Evolutionary conservation across 2,113 vertebrate species (phyloP).

Genomic region (Ivindomyrus marchei): DNA sequence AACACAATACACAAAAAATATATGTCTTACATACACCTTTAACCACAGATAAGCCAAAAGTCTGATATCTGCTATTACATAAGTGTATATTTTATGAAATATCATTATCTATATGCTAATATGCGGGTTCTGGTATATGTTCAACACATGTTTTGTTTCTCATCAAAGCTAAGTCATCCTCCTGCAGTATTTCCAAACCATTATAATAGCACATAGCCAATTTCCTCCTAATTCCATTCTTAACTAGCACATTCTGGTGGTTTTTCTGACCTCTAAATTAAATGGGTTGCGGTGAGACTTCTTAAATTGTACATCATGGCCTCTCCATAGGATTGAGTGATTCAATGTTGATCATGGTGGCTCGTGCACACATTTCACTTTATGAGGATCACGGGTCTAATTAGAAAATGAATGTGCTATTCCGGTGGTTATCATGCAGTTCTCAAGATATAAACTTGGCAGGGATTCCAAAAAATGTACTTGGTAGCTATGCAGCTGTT

Average conservation of each 20-base stretch:
- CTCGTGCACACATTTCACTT: background rate
- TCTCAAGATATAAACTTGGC: background rate
- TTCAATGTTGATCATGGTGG: background rate
- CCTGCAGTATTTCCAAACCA: background rate
- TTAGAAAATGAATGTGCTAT: background rate
- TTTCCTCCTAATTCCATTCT: background rate
- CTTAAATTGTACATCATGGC: background rate
- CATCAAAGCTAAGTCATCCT: background rate
- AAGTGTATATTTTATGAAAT: background rate
- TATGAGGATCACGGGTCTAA: background rate
- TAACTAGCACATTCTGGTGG: conserved; percentile 6
- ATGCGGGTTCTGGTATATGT: background rate
- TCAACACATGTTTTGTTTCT: background rate
- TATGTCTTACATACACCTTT: background rate
- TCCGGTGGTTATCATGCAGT: background rate
- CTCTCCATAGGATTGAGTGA: background rate
- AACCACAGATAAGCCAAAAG: background rate
- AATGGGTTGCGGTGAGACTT: background rate
- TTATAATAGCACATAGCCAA: background rate
- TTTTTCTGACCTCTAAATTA: background rate
- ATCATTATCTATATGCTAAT: background rate
- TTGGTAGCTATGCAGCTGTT: background rate
- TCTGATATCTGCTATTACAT: background rate
- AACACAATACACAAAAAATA: background rate
- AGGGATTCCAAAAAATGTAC: background rate